Conservation (phyloP, 2,113 vertebrate genomes). For the Pholis gunnellus region DNA sequence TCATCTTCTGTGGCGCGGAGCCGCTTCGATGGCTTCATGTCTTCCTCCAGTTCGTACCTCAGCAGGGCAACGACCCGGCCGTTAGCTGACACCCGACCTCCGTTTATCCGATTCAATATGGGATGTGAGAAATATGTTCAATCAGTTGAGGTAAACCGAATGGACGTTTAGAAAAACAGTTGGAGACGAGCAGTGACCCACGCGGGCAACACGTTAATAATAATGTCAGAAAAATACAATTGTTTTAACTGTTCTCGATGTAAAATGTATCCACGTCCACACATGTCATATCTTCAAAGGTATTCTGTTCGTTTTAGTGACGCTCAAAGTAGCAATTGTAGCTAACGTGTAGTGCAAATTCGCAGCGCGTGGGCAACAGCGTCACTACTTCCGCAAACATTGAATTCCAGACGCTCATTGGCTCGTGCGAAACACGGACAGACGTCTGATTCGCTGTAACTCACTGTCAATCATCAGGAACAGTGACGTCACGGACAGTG, state of each 20-base stretch:
- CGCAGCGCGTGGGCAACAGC: not conserved
- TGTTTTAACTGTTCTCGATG: not conserved
- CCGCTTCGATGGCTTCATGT: slow-evolving; percentile 56
- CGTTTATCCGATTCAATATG: not conserved
- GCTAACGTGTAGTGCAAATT: not conserved
- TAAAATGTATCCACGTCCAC: not conserved
- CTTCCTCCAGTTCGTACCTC: not conserved
- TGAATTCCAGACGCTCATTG: slow-evolving; percentile 47
- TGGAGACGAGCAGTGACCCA: not conserved
- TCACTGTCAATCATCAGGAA: slow-evolving; percentile 24
- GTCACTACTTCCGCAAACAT: slow-evolving; percentile 72
- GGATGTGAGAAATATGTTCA: no score
- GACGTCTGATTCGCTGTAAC: slow-evolving; percentile 39
- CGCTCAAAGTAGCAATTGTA: accelerated
- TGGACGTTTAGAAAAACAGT: not conserved
- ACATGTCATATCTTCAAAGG: not conserved
- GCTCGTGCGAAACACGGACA: slow-evolving; percentile 54
- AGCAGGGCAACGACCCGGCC: not conserved
- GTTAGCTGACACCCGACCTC: not conserved
- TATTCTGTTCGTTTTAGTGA: not conserved
- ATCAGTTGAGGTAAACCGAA: not conserved
- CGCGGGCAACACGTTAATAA: slow-evolving; percentile 3
- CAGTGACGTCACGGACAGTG: not conserved
- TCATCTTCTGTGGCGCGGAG: slow-evolving; percentile 21
- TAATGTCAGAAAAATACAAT: not conserved